These are phyloP conservation scores for Calameuta pallipes DNA, from an alignment of 2,888 invertebrate genomes.

Conservation along the genomic window DNA sequence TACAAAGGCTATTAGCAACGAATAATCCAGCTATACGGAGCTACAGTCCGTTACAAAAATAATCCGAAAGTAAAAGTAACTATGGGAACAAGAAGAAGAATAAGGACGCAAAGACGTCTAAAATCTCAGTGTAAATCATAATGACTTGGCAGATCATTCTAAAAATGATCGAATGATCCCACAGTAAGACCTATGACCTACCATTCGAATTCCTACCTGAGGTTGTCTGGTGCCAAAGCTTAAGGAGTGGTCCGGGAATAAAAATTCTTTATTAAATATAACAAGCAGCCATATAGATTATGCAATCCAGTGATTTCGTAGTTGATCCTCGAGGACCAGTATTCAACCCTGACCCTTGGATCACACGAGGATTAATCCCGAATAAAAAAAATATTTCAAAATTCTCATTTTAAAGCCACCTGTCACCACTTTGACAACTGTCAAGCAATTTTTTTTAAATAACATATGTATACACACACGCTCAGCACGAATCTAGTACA, in stretches of 20 bases:
- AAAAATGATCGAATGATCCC: constrained; percentile 4
- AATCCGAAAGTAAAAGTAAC: not conserved
- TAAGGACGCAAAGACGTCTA: not conserved
- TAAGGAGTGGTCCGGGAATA: constrained; percentile 1
- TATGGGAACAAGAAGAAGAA: not conserved
- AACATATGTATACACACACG: not conserved
- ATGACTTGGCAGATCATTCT: not conserved
- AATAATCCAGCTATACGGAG: not conserved
- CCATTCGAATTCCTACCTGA: not conserved
- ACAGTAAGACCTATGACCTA: not conserved
- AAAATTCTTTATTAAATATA: constrained; percentile 3
- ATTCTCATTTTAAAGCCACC: not conserved
- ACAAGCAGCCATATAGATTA: not conserved
- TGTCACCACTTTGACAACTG: not conserved
- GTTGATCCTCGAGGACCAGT: not conserved
- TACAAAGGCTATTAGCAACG: not conserved
- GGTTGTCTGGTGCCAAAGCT: not conserved
- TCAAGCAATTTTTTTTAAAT: not conserved
- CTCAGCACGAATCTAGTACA: not conserved
- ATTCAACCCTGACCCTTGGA: not conserved
- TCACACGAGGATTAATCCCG: not conserved
- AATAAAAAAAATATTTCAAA: not conserved
- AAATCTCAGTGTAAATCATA: not conserved
- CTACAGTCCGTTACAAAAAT: not conserved
- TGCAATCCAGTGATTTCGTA: not conserved